Conservation (phyloP, 2,113 vertebrate genomes). For the Leptobrachium leishanense region DNA sequence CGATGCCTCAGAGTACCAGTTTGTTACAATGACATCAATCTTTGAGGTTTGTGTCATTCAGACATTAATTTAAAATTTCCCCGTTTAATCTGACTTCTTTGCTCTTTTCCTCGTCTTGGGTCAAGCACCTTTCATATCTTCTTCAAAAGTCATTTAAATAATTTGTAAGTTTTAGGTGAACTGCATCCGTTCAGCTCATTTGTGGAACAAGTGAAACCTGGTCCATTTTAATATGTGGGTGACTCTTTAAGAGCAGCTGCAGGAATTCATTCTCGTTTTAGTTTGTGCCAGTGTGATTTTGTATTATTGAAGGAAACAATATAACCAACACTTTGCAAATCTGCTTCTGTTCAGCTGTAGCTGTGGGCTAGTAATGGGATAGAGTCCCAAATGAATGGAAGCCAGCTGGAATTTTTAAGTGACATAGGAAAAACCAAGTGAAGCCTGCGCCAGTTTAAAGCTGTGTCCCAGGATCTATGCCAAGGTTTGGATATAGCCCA, state of each 20-base stretch:
- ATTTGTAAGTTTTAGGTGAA: no score
- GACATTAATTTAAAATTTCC: no score
- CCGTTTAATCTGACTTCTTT: no score
- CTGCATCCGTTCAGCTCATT: not conserved
- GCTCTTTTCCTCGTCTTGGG: no score
- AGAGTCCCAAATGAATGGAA: constrained; percentile 25
- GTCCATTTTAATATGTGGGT: constrained; percentile 21
- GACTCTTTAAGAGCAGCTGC: constrained; percentile 36
- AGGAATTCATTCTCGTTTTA: constrained; percentile 30
- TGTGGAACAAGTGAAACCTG: not conserved
- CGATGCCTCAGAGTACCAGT: no score
- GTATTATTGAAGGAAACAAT: constrained; percentile 36
- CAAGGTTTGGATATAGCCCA: constrained; percentile 27
- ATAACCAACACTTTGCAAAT: constrained; percentile 29
- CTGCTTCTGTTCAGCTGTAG: constrained; percentile 40
- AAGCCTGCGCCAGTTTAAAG: constrained; percentile 21
- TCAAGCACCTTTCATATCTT: no score
- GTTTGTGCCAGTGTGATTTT: constrained; percentile 35
- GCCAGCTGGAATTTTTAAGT: constrained; percentile 43
- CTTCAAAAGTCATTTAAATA: no score
- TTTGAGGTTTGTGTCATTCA: no score
- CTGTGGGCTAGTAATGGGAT: constrained; percentile 33
- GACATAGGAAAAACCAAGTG: constrained; percentile 21
- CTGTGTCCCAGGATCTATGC: constrained; percentile 41
- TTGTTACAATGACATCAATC: no score